These are phyloP conservation scores for Andricus grossulariae DNA, from an alignment of 1,140 invertebrate species.

Conservation along the genomic window DNA sequence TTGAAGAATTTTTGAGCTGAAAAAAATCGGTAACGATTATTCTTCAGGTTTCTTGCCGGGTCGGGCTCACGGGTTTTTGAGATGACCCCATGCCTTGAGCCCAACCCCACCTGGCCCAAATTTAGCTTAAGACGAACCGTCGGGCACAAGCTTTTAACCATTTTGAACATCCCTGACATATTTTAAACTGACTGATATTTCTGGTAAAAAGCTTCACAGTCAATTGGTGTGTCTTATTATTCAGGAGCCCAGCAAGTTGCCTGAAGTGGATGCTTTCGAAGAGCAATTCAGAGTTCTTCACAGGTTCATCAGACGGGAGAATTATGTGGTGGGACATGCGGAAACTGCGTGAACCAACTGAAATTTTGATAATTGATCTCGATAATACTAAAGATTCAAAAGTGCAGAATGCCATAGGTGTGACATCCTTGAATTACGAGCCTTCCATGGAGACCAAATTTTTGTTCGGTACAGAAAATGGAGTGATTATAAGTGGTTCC, in stretches of 20 bases:
- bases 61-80: too few species aligned
- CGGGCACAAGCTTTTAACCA: too few species aligned
- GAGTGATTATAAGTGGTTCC: constrained; percentile 86
- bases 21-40: too few species aligned
- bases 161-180: too few species aligned
- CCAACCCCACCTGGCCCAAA: too few species aligned
- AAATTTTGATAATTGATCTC: constrained; percentile 87
- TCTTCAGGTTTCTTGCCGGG: too few species aligned
- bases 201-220: too few species aligned
- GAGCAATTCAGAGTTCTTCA: constrained; percentile 90
- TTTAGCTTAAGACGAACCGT: too few species aligned
- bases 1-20: too few species aligned
- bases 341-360: constrained; percentile 86
- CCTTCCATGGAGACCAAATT: constrained; percentile 87
- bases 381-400: constrained; percentile 80
- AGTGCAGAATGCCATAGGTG: constrained; percentile 82
- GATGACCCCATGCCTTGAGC: too few species aligned
- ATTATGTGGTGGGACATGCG: constrained; percentile 88
- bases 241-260: constrained; percentile 81
- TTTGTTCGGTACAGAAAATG: constrained; percentile 70
- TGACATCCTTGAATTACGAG: constrained; percentile 90
- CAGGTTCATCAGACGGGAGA: constrained; percentile 89
- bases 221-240: constrained; percentile 20
- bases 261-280: constrained; percentile 89
- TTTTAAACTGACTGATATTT: too few species aligned